Evolutionary conservation across 2,113 vertebrate genomes (phyloP).

Genomic region (Mixornis gularis): DNA sequence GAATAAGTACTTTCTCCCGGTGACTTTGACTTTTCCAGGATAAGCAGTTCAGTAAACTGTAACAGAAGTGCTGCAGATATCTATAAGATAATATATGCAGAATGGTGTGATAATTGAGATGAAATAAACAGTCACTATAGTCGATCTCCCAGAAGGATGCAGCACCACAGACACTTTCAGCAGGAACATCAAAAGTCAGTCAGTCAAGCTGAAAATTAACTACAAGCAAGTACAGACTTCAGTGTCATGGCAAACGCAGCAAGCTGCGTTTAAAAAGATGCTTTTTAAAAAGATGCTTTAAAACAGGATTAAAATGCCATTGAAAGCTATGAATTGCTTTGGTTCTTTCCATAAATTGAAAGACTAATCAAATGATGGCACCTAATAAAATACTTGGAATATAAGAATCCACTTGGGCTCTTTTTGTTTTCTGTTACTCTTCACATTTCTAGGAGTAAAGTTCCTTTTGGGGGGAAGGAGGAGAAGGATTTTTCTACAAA

Average conservation of each 20-base stretch:
- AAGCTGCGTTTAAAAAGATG: no score
- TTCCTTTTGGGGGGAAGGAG: not conserved
- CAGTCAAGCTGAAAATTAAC: not conserved
- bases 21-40: slow-evolving; percentile 1
- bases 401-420: not conserved
- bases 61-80: not conserved
- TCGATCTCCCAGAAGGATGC: not conserved
- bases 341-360: not conserved
- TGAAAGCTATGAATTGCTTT: not conserved
- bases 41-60: not conserved
- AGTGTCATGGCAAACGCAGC: not conserved
- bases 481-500: not conserved
- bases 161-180: not conserved
- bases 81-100: not conserved
- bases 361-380: not conserved
- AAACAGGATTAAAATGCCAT: not conserved
- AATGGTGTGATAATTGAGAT: not conserved
- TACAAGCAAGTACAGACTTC: not conserved
- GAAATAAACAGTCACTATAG: not conserved
- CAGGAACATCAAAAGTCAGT: not conserved
- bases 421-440: not conserved
- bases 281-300: no score
- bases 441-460: not conserved
- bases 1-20: slow-evolving; percentile 13
- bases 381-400: not conserved